These are phyloP conservation scores for Gopherus flavomarginatus DNA, from an alignment of 2,113 vertebrate genomes.

Conservation along the genomic window DNA sequence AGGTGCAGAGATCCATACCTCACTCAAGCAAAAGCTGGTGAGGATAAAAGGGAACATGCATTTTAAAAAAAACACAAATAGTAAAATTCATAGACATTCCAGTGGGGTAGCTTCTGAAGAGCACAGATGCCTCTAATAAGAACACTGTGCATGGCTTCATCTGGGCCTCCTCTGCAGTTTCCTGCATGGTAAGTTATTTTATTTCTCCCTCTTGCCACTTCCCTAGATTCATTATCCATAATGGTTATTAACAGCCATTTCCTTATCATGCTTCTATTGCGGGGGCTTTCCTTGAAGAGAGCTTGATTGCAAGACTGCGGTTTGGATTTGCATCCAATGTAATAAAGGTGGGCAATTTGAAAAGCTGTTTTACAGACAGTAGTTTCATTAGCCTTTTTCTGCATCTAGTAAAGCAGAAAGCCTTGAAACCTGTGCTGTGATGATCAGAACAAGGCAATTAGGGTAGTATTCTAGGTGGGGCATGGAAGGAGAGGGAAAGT, in stretches of 20 bases:
- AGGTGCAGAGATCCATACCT: not conserved
- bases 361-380: not conserved
- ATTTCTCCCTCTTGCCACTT: not conserved
- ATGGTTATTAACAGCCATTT: not conserved
- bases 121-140: not conserved
- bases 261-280: not conserved
- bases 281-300: not conserved
- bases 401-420: not conserved
- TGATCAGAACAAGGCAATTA: not conserved
- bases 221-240: not conserved
- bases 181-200: not conserved
- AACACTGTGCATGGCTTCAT: not conserved
- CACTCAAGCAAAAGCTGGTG: not conserved
- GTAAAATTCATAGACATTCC: not conserved
- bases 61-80: not conserved
- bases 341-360: not conserved
- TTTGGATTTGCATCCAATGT: not conserved
- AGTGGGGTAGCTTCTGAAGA: not conserved
- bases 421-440: not conserved
- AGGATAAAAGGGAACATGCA: not conserved
- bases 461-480: not conserved
- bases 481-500: not conserved
- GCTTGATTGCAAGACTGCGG: not conserved
- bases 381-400: not conserved
- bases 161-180: not conserved